Evolutionary conservation across 2,888 invertebrate species (phyloP), one percentile per base, ranked within the genome.

Genomic region (Fragum fragum): DNA sequence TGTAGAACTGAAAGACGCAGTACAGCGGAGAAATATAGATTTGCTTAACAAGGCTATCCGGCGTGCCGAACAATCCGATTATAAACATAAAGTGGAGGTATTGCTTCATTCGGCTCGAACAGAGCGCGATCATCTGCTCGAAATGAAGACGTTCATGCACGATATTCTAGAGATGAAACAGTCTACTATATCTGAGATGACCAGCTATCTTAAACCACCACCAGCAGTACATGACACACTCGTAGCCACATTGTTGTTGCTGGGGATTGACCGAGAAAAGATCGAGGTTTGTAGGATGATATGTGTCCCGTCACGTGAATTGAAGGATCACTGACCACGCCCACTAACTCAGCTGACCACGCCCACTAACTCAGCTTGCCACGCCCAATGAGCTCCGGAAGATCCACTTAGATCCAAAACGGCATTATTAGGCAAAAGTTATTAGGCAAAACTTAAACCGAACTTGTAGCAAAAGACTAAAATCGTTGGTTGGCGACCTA

Each of bases 81-180:
- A 83, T 39, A 59, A 52, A 2, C 29, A 57, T 11, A 73, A 73
- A 29, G 74, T 86, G 0, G 28, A 55, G 36, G 76, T 69, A 7
- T 57, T 79, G 16, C 42, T 66, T 11, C 39, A 21, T 1, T 28
- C 66, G n/a, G 84, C 82, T 2, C 74, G 73, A 6, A 29, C 26
- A 1, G 81, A 79, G 36, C 57, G 73, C n/a, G 82, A 81, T 18
- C 70, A 75, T 11, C 72, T 85, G 0, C 36, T 53, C 9, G 42
- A 42, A 7, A 36, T 76, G 47, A 79, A 75, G 61, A 76, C 53
- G 59, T 78, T 57, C 66, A 75, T 78, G 55, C 75, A 83, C n/a
- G 84, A 74, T 16, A 73, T 83, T 26, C 59, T 87, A 2, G 83
- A 80, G 26, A 82, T 81, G 82, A 79, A 82, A 63, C 80, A 84